These are phyloP conservation scores for Sclerodermus sp. DNA, from an alignment of 2,888 invertebrate species.

Conservation along the genomic window DNA sequence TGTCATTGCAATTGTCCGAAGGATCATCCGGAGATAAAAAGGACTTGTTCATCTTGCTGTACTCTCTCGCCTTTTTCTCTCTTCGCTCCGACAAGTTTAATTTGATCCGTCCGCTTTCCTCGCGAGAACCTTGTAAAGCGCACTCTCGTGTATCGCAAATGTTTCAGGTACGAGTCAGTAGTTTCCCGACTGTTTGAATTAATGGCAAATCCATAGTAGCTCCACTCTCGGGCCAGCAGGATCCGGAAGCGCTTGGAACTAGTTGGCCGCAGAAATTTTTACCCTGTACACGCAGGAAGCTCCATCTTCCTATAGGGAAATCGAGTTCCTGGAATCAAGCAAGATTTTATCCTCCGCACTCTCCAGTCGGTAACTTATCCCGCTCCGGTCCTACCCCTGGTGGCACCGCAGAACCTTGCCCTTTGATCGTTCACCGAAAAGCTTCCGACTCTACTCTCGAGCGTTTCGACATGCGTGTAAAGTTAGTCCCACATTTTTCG, in stretches of 20 bases:
- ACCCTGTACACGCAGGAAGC: conserved; percentile 21
- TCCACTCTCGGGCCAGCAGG: background rate
- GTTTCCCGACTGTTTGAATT: conserved; percentile 43
- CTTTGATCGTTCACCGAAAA: too few species aligned
- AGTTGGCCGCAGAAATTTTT: conserved; percentile 18
- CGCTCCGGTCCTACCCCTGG: background rate
- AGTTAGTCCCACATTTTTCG: too few species aligned
- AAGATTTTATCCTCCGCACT: conserved; percentile 16
- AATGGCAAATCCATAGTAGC: conserved; percentile 54
- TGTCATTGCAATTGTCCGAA: too few species aligned
- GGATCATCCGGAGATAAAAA: too few species aligned
- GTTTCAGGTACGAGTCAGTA: conserved; percentile 39
- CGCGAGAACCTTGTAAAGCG: too few species aligned
- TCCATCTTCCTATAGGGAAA: conserved; percentile 25
- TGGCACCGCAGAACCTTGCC: too few species aligned
- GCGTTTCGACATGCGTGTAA: too few species aligned
- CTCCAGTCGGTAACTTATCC: conserved; percentile 7
- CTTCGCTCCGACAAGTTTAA: conserved; percentile 4
- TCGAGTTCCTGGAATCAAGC: conserved; percentile 6
- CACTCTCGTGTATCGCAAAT: conserved; percentile 36
- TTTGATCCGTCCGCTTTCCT: too few species aligned
- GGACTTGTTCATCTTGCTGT: too few species aligned
- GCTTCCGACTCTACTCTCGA: too few species aligned
- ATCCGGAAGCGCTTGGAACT: conserved; percentile 30
- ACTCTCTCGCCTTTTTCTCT: conserved; percentile 6